A percentile compares a stretch with the other conserved stretches of the same genome.
phyloP scores from a whole-genome alignment of 2,113 vertebrate genomes.

The Cyanoramphus novaezelandiae region DNA sequence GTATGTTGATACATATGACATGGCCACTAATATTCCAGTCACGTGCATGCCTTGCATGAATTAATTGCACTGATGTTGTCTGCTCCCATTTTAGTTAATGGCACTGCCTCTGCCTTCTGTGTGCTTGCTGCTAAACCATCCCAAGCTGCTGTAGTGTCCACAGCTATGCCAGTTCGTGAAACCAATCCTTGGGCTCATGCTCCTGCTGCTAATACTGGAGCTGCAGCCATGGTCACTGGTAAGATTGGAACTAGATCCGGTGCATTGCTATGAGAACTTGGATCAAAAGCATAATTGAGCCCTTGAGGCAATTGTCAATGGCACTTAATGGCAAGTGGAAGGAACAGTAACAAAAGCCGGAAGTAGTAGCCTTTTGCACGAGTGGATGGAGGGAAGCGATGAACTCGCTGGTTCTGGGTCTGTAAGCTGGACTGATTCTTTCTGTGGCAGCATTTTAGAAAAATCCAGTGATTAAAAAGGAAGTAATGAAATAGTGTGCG shows the following conservation, averaged over 20 bases:
- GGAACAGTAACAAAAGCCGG: conserved; percentile 12
- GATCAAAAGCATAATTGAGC: conserved; percentile 43
- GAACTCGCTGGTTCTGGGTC: not conserved
- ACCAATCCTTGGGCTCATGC: conserved; percentile 97
- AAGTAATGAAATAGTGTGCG: not conserved
- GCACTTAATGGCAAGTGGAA: conserved; percentile 36
- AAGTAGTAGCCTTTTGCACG: not conserved
- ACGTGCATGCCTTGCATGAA: conserved; percentile 74
- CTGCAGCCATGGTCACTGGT: conserved; percentile 79
- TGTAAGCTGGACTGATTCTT: not conserved
- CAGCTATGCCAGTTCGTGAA: conserved; percentile 91
- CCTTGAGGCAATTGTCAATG: conserved; percentile 2
- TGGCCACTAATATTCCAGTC: conserved; percentile 39
- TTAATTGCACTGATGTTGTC: conserved; percentile 79
- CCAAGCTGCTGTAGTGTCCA: conserved; percentile 81
- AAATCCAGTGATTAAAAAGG: not conserved
- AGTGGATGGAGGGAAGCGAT: conserved; percentile 42
- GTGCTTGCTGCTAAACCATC: conserved; percentile 82
- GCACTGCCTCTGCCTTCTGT: conserved; percentile 85
- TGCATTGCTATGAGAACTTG: conserved; percentile 60
- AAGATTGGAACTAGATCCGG: conserved; percentile 70
- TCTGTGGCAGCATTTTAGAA: conserved; percentile 4
- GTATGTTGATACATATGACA: conserved; percentile 41
- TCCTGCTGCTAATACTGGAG: conserved; percentile 80
- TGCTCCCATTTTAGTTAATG: conserved; percentile 92